Conservation (phyloP, 2,113 vertebrate species). For the Brachypteracias leptosomus region DNA sequence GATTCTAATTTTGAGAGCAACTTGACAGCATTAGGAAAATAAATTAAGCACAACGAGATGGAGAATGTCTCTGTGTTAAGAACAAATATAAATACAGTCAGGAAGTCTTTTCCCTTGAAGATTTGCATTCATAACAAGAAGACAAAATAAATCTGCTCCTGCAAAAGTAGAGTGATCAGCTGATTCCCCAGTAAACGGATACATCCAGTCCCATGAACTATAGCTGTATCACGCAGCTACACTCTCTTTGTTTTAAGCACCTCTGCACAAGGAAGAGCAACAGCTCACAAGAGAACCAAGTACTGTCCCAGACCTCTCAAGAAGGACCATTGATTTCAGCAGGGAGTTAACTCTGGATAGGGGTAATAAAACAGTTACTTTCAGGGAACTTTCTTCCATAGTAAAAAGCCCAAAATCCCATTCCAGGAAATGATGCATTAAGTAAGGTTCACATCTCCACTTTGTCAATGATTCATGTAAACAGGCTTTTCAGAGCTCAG, state of each 20-base stretch:
- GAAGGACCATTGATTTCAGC: neutral
- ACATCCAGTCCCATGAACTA: neutral
- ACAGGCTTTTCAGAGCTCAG: neutral
- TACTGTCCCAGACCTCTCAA: neutral
- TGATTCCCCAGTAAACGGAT: neutral
- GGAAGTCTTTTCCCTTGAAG: neutral
- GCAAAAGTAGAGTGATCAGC: neutral
- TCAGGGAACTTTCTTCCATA: neutral
- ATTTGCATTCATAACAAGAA: neutral
- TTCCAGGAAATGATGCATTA: neutral
- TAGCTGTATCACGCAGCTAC: neutral
- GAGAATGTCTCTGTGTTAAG: neutral
- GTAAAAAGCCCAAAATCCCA: neutral
- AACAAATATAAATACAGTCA: neutral
- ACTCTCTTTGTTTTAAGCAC: neutral
- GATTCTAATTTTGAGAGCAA: conserved; percentile 24
- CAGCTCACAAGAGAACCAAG: neutral
- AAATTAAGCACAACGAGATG: neutral
- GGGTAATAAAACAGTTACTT: neutral
- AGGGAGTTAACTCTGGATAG: neutral
- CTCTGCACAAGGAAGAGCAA: neutral
- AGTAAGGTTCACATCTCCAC: neutral
- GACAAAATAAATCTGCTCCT: neutral
- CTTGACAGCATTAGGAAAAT: neutral
- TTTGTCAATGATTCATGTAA: neutral